Evolutionary conservation across 1,140 invertebrate species (phyloP).

Genomic region (Aphelinus atriplicis): DNA sequence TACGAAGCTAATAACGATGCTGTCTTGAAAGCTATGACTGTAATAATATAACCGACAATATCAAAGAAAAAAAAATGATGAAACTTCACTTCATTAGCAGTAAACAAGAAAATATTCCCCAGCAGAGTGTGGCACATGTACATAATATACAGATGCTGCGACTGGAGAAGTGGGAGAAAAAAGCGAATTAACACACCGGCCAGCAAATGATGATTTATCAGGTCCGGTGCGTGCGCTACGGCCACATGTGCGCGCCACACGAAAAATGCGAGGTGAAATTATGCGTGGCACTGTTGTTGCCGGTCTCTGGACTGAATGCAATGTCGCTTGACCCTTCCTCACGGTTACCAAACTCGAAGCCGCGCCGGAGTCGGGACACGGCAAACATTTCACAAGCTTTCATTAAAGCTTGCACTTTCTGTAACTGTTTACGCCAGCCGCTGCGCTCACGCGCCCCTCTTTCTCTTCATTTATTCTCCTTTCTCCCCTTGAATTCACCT

Average conservation of each 20-base stretch:
- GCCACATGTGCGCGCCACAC: not conserved
- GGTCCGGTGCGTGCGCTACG: not conserved
- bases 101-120: too few species aligned
- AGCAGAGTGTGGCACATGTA: too few species aligned
- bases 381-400: slow-evolving; percentile 43
- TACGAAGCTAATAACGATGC: too few species aligned
- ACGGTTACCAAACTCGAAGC: not conserved
- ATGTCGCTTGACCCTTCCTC: slow-evolving; percentile 5
- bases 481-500: not conserved
- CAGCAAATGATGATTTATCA: slow-evolving; percentile 1
- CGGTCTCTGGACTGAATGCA: not conserved
- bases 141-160: too few species aligned
- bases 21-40: too few species aligned
- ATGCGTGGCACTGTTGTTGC: not conserved
- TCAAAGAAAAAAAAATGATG: too few species aligned
- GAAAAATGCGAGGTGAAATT: not conserved
- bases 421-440: slow-evolving; percentile 13
- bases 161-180: too few species aligned
- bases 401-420: slow-evolving; percentile 35
- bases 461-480: slow-evolving; percentile 30
- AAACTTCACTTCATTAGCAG: too few species aligned
- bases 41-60: too few species aligned
- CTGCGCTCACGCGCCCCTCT: not conserved
- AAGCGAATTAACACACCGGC: too few species aligned
- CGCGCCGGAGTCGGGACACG: not conserved